These are phyloP conservation scores for Proterorhinus semilunaris DNA, from an alignment of 2,113 vertebrate species.

Conservation along the genomic window DNA sequence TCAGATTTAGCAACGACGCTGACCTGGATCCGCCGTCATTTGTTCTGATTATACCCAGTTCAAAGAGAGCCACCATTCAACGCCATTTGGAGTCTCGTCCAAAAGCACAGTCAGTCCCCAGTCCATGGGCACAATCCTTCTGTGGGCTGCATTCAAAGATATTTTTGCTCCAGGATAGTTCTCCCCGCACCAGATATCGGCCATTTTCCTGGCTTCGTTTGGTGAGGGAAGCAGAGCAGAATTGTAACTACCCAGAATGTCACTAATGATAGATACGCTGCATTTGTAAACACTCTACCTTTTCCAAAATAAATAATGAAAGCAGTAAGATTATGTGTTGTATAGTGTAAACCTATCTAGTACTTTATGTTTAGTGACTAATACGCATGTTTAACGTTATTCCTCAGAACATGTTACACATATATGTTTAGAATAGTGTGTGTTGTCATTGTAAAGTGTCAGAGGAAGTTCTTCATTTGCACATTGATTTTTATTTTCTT, in stretches of 20 bases:
- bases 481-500: too few species aligned
- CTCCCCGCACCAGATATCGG: not conserved
- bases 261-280: not conserved
- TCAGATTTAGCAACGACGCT: not conserved
- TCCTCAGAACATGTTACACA: too few species aligned
- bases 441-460: too few species aligned
- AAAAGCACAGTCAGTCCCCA: not conserved
- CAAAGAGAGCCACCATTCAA: not conserved
- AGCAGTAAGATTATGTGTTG: too few species aligned
- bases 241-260: not conserved
- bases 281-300: not conserved
- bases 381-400: too few species aligned
- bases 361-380: too few species aligned
- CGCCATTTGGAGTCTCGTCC: not conserved
- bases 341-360: too few species aligned
- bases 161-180: not conserved
- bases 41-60: slow-evolving; percentile 8
- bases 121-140: not conserved
- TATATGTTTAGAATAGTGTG: too few species aligned
- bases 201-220: not conserved
- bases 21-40: slow-evolving; percentile 7
- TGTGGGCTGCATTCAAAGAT: not conserved
- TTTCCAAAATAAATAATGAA: too few species aligned
- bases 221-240: not conserved
- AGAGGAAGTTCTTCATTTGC: too few species aligned